A percentile compares a stretch with the other conserved stretches of the same genome.
These are phyloP conservation scores for Hirtodrosophila histrioides DNA, from an alignment of 2,888 invertebrate genomes.

Conservation along the genomic window DNA sequence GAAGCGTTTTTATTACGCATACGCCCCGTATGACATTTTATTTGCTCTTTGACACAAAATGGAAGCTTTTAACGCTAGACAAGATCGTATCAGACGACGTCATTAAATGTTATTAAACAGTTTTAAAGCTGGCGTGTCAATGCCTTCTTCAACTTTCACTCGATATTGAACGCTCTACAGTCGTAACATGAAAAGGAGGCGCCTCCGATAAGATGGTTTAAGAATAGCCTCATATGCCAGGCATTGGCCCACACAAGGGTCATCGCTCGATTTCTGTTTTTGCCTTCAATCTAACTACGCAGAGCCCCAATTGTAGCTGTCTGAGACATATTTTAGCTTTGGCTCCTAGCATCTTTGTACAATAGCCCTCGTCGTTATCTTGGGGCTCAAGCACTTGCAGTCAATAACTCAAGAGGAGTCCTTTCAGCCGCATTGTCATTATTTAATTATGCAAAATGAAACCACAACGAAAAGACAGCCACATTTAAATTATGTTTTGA, in stretches of 20 bases:
- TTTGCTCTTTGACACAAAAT: conserved; percentile 24
- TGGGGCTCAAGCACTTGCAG: conserved; percentile 14
- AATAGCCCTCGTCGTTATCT: conserved; percentile 48
- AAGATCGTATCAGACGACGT: conserved; percentile 33
- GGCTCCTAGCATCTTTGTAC: conserved; percentile 40
- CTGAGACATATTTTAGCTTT: conserved; percentile 56
- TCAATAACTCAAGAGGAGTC: conserved; percentile 47
- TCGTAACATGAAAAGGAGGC: conserved; percentile 1
- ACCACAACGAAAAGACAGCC: conserved; percentile 27
- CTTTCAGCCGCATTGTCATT: conserved; percentile 49
- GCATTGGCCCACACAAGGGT: conserved; percentile 15
- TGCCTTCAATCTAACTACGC: background rate
- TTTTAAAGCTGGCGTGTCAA: conserved; percentile 17
- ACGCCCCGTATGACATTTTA: conserved; percentile 53
- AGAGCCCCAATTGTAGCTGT: conserved; percentile 48
- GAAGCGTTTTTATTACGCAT: conserved; percentile 63
- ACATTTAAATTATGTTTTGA: conserved; percentile 63
- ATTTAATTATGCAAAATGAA: conserved; percentile 73
- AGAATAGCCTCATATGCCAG: conserved; percentile 12
- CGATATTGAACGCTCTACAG: conserved; percentile 12
- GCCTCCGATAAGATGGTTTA: conserved; percentile 3
- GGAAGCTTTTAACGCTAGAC: conserved; percentile 50
- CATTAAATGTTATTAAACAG: conserved; percentile 36
- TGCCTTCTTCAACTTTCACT: conserved; percentile 15
- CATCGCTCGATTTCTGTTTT: conserved; percentile 37